Base-by-base conservation (phyloP, 2,113 vertebrate genomes). In the Sinocyclocheilus maitianheensis region DNA sequence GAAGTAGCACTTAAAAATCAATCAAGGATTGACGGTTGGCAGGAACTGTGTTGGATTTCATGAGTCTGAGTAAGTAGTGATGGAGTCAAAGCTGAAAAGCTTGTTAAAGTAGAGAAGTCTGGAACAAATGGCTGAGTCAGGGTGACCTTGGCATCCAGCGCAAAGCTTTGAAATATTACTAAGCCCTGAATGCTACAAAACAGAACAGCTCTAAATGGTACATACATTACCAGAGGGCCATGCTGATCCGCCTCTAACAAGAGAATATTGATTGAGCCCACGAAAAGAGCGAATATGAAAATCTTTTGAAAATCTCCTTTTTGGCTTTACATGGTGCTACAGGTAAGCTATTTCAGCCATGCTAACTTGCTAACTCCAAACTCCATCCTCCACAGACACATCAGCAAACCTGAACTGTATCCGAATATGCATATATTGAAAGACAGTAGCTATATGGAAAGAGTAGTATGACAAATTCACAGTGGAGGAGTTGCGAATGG, bases 141-240 rank as follows among this genome's bases (percentile, higher is more conserved):
- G n/a, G 76, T 67, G 62, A 80, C 84, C 77, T 43, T 80, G 84
- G 51, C 9, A 71, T 69, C 43, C 48, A 43, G 53, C 10, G 34
- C 46, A 20, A 34, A 6, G 76, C 51, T 79, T 80, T 85, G 65
- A 85, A 80, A 85, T 85, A 71, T 26, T 20, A 60, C 46, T 67
- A 20, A 67, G 40, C 79, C 79, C 40, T 30, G 24, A 72, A 58
- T 14, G 7, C 75, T n/a, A 48, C 63, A 60, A 8, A 77, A 40
- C 67, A 77, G 48, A 77, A 7, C 72, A 82, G 87, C 48, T 62
- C n/a, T 75, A 5, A 26, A 24, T 2, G 18, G 11, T 18, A 22
- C 2, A 22, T 72, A 10, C 11, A 51, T 5, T 20, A 34, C 18
- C 37, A 43, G 58, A 40, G 22, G 58, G 58, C 11, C 34, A 80